These are phyloP conservation scores for Panagrolaimus sp. DNA, from an alignment of 1,140 invertebrate species.

Conservation along the genomic window DNA sequence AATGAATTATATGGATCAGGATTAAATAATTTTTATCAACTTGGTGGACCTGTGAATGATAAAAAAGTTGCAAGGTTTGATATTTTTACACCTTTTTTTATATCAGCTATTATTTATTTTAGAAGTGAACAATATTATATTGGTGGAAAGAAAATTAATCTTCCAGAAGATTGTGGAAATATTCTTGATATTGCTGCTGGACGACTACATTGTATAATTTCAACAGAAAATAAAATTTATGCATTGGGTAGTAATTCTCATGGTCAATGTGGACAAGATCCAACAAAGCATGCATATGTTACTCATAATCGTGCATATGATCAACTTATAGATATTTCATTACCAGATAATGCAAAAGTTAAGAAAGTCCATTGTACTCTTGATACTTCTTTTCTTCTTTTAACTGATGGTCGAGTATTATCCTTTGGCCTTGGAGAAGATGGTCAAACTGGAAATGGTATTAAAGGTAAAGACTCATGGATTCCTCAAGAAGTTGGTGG, in stretches of 20 bases:
- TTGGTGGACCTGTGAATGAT: conserved; percentile 37
- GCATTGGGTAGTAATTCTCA: conserved; percentile 52
- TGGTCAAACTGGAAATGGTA: conserved; percentile 42
- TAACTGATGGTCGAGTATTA: conserved; percentile 35
- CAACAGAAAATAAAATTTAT: conserved; percentile 38
- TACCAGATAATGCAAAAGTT: conserved; percentile 18
- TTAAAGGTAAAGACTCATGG: conserved; percentile 23
- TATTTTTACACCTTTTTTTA: too few relatives aligned
- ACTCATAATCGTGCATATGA: neutral
- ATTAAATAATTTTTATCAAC: conserved; percentile 50
- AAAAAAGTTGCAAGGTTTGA: conserved; percentile 12
- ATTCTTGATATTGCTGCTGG: conserved; percentile 41
- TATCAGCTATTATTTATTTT: too few relatives aligned
- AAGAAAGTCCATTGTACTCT: conserved; percentile 45
- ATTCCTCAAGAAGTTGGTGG: conserved; percentile 24
- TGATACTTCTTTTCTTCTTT: conserved; percentile 51
- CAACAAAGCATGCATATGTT: neutral
- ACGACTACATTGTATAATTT: conserved; percentile 46
- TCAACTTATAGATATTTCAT: neutral
- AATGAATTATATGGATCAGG: conserved; percentile 45
- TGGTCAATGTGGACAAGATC: conserved; percentile 47
- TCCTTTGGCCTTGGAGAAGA: conserved; percentile 44
- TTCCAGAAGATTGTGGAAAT: conserved; percentile 23
- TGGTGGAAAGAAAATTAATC: conserved; percentile 19
- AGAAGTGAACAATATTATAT: conserved; percentile 29